Base-by-base conservation (phyloP, 2,888 invertebrate genomes). In the Antheraea assamensis region DNA sequence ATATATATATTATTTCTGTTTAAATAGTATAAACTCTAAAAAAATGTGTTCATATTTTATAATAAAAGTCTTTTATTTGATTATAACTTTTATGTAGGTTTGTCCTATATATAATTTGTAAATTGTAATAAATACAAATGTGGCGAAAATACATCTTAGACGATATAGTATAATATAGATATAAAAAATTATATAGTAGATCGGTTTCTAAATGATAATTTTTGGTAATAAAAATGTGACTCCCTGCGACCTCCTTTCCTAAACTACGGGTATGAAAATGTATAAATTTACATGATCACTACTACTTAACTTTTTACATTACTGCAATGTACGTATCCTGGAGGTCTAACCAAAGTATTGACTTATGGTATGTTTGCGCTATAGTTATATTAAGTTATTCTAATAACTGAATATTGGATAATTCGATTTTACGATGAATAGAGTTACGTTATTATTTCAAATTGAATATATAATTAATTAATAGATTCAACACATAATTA, bases 361-460 rank as follows among this genome's bases (percentile, higher is more conserved):
- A 52, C 5, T 52, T 52, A 17, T 52, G 52, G 19, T 52, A 52
- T 58, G 3, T 13, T n/a, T 35, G n/a, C 10, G 21, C 35, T 19
- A 21, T 66, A 21, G 64, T 64, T 19, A 64, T n/a, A 66, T 21
- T 21, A 58, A n/a, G 31, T 55, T 35, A 35, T 55, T 49, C 71
- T 31, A 35, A 71, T 58, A 1, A 71, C 58, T 31, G 58, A n/a
- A 35, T n/a, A 58, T 74, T 74, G 55, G 66, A 71, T 71, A 71
- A 55, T 30, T 66, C 27, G n/a, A 30, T 71, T 17, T 49, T n/a
- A 21, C 55, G 52, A 27, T 71, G 52, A 71, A 55, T 71, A 27
- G 30, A 24, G 55, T 71, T 31, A 55, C 10, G 52, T 52, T 42
- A 27, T 71, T 49, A n/a, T 15, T 4, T 19, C 30, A 66, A 52